These are phyloP conservation scores for Lasiurus cinereus DNA, from an alignment of 2,113 vertebrate species.

Conservation along the genomic window DNA sequence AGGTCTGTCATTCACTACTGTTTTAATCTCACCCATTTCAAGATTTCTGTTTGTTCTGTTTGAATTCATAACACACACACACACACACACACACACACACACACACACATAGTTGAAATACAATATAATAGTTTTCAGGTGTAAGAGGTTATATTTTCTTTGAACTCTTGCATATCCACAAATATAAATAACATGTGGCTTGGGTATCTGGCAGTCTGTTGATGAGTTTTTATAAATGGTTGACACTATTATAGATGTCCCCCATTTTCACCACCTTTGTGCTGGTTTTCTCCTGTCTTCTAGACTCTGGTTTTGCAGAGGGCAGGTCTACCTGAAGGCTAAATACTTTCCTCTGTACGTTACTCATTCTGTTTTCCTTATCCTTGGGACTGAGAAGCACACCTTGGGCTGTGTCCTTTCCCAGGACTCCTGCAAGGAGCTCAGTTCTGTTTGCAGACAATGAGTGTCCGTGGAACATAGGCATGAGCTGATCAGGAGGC, in stretches of 20 bases:
- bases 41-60: constrained; percentile 55
- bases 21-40: not conserved
- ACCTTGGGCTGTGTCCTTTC: not conserved
- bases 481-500: not conserved
- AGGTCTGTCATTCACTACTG: not conserved
- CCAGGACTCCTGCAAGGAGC: not conserved
- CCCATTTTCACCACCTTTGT: not conserved
- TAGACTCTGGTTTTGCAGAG: not conserved
- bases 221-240: not conserved
- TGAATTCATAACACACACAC: not conserved
- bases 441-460: not conserved
- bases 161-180: not conserved
- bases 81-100: no score
- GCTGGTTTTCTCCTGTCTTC: not conserved
- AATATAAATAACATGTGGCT: not conserved
- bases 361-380: not conserved
- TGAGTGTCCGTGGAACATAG: not conserved
- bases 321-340: not conserved
- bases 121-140: not conserved
- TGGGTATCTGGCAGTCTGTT: not conserved
- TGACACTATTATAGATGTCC: not conserved
- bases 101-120: not conserved
- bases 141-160: not conserved
- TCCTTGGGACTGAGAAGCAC: not conserved
- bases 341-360: not conserved